These are phyloP conservation scores for Acanthosepion lycidas DNA, from an alignment of 2,888 invertebrate genomes.

Conservation along the genomic window DNA sequence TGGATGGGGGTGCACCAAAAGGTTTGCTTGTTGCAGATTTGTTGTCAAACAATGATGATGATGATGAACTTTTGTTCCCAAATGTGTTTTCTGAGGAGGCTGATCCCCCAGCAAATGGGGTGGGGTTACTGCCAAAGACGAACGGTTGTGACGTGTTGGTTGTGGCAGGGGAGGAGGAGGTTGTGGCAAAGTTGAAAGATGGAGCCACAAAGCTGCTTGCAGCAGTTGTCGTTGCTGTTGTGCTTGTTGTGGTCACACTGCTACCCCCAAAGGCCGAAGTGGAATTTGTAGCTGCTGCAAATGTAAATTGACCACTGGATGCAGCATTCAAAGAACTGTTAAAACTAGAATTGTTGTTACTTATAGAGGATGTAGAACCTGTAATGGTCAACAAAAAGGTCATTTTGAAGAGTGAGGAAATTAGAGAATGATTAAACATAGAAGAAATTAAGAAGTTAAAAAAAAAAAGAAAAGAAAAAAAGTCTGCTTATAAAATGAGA, in stretches of 20 bases:
- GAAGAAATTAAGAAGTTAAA: not conserved
- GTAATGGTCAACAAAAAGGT: not conserved
- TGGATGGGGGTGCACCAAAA: not conserved
- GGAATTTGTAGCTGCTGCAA: not conserved
- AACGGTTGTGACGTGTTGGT: not conserved
- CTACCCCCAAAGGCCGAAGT: not conserved
- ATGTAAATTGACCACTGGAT: not conserved
- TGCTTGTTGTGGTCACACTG: not conserved
- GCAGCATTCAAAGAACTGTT: not conserved
- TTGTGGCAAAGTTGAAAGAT: not conserved
- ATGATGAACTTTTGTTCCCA: not conserved
- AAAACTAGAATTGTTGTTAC: not conserved
- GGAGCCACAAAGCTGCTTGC: not conserved
- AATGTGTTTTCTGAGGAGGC: not conserved
- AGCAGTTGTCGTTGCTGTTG: not conserved
- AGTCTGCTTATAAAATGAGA: too few relatives aligned
- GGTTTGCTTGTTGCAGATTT: not conserved
- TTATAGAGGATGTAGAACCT: not conserved
- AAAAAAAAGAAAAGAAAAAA: too few relatives aligned
- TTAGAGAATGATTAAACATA: not conserved
- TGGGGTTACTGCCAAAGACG: not conserved
- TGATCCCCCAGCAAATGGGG: not conserved
- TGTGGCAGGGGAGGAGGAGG: not conserved
- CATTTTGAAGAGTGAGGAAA: not conserved
- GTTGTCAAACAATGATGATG: not conserved